A percentile compares a stretch with the other conserved stretches of the same genome.
phyloP scores from a whole-genome alignment of 2,888 invertebrate genomes.

The Leucophora obtusa region DNA sequence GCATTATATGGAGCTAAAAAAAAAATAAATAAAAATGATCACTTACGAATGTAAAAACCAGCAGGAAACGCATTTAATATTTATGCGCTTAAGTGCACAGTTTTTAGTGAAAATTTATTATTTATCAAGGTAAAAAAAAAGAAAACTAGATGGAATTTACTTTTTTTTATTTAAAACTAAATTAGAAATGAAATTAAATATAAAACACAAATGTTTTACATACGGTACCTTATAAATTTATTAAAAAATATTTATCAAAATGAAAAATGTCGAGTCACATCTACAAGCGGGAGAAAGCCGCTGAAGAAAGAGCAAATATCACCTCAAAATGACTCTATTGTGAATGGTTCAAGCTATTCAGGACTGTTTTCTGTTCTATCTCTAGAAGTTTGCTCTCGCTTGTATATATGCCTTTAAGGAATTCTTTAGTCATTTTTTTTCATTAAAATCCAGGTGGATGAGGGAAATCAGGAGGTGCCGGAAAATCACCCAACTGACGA shows the following conservation, averaged over 20 bases:
- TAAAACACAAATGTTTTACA: neutral
- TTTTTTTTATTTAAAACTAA: neutral
- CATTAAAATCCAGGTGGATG: slow-evolving; percentile 15
- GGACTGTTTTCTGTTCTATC: too few relatives aligned
- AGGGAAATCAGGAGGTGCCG: slow-evolving; percentile 14
- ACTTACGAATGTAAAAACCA: slow-evolving; percentile 42
- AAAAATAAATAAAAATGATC: slow-evolving; percentile 34
- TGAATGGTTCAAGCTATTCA: too few relatives aligned
- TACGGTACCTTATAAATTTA: slow-evolving; percentile 21
- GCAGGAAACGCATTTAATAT: slow-evolving; percentile 56
- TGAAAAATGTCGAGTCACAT: too few relatives aligned
- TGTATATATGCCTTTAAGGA: too few relatives aligned
- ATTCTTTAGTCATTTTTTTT: too few relatives aligned
- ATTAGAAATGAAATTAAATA: neutral
- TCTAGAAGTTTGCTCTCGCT: too few relatives aligned
- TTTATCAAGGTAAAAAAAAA: slow-evolving; percentile 35
- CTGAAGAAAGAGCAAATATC: too few relatives aligned
- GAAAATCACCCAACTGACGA: slow-evolving; percentile 4
- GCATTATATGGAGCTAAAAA: slow-evolving; percentile 4
- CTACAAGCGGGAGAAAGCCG: too few relatives aligned
- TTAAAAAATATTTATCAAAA: slow-evolving; percentile 5
- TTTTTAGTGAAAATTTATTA: slow-evolving; percentile 56
- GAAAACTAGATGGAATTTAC: slow-evolving; percentile 4
- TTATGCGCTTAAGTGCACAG: slow-evolving; percentile 59
- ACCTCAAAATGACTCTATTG: too few relatives aligned